These are phyloP conservation scores for Pempheris klunzingeri DNA, from an alignment of 2,797 vertebrate species.

Conservation along the genomic window DNA sequence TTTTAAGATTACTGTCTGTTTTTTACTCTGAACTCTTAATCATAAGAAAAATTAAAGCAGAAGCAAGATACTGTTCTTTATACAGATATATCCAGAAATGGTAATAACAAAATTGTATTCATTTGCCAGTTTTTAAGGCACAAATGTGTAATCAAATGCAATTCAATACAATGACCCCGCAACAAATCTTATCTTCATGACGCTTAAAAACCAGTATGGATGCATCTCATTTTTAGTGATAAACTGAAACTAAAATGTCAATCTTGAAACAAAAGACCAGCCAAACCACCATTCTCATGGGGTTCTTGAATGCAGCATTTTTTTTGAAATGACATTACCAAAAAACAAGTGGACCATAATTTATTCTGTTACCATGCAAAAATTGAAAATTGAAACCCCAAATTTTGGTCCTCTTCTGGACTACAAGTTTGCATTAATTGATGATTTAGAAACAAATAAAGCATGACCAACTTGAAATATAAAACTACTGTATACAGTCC, in stretches of 20 bases:
- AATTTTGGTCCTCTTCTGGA: not conserved
- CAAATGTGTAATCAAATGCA: not conserved
- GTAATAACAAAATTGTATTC: not conserved
- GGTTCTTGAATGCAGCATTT: not conserved
- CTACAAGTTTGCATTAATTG: not conserved
- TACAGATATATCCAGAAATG: not conserved
- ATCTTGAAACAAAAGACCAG: constrained; percentile 4
- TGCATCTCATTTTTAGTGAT: not conserved
- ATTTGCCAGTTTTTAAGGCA: not conserved
- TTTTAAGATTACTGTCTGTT: too few relatives aligned
- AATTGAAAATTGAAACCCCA: not conserved
- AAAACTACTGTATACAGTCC: not conserved
- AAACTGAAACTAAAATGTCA: not conserved
- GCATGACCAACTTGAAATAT: not conserved
- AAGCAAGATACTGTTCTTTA: not conserved
- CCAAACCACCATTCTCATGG: not conserved
- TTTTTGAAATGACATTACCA: not conserved
- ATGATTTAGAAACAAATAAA: not conserved
- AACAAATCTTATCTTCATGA: not conserved
- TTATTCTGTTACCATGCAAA: not conserved
- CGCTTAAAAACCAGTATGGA: not conserved
- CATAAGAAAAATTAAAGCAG: not conserved
- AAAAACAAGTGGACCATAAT: not conserved
- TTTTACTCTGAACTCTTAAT: not conserved
- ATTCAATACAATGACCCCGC: not conserved